Percentiles rank a stretch among this genome's conserved stretches.
Conservation (phyloP, 1,140 invertebrate species). For the Physella acuta region DNA sequence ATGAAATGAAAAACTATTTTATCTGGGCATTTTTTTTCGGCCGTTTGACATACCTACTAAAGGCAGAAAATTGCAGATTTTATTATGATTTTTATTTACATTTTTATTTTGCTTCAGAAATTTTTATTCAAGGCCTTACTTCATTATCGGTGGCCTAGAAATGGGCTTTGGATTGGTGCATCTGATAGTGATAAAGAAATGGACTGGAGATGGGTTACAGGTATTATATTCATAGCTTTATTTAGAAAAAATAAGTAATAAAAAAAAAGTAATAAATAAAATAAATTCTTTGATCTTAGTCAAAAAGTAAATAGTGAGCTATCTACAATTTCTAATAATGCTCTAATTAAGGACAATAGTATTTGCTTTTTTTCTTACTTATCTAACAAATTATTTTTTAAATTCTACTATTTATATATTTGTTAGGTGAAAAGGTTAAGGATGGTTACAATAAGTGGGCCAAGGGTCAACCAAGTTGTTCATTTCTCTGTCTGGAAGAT, state of each 20-base stretch:
- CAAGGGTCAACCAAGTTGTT: conserved; percentile 24
- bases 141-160: conserved; percentile 27
- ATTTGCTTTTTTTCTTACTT: neutral
- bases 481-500: conserved; percentile 28
- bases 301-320: neutral
- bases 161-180: conserved; percentile 42
- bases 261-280: too few relatives aligned
- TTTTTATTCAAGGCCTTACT: conserved; percentile 33
- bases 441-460: conserved; percentile 31
- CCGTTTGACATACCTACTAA: too few relatives aligned
- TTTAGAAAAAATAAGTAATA: too few relatives aligned
- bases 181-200: conserved; percentile 34
- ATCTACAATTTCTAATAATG: neutral
- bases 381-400: neutral
- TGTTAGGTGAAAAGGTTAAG: conserved; percentile 26
- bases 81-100: neutral
- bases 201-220: conserved; percentile 41
- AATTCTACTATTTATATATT: neutral
- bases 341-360: neutral
- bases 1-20: too few relatives aligned
- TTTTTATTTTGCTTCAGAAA: conserved; percentile 21
- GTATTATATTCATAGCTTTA: too few relatives aligned
- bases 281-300: too few relatives aligned
- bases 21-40: too few relatives aligned
- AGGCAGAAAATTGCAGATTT: too few relatives aligned